Evolutionary conservation across 2,113 vertebrate genomes (phyloP), one percentile per base, ranked within the genome.

Genomic region (human (Homo sapiens)): DNA sequence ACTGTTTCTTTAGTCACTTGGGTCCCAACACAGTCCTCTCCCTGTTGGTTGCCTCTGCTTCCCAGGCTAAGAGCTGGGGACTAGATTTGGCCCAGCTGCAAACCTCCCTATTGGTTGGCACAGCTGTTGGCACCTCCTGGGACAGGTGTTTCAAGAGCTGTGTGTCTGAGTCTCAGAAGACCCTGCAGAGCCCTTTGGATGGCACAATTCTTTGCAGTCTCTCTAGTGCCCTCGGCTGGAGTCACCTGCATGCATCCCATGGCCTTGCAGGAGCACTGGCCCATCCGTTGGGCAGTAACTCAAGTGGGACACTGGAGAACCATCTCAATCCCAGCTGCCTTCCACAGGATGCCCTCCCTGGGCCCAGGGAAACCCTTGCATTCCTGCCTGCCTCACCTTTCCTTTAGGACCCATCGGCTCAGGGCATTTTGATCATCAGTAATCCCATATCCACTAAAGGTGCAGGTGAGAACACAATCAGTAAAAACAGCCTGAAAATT

Each of bases 301-400:
- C 18, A 7, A 50, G 8, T 30, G 32, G 10, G 18, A 85, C 8
- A 6, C 16, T 6, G 14, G 40, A 48, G 13, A 57, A 66, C 8
- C 48, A 12, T 6, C 23, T 66, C 17, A 11, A 73, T 45, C 18
- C 32, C 45, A 55, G 83, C 38, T 55, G 22, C n/a, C 83, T 94
- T 43, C n/a, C 38, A 4, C 25, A 14, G 72, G 35, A 40, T 11
- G 40, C 22, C 18, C 11, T 23, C 13, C 48, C 40, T 72, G 61
- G 35, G 59, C 82, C n/a, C 61, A 45, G 1, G 0, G 1, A 64
- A 45, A 52, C 27, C 0, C 8, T 17, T 0, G 0, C 30, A 11
- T 16, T 50, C 61, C 61, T 64, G 61, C 38, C 76, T 32, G 14
- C 43, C 14, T 88, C 12, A 7, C 68, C 50, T 82, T 79, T 50